phyloP scores from a whole-genome alignment of 1,140 invertebrate species.

The Conus ventricosus region DNA sequence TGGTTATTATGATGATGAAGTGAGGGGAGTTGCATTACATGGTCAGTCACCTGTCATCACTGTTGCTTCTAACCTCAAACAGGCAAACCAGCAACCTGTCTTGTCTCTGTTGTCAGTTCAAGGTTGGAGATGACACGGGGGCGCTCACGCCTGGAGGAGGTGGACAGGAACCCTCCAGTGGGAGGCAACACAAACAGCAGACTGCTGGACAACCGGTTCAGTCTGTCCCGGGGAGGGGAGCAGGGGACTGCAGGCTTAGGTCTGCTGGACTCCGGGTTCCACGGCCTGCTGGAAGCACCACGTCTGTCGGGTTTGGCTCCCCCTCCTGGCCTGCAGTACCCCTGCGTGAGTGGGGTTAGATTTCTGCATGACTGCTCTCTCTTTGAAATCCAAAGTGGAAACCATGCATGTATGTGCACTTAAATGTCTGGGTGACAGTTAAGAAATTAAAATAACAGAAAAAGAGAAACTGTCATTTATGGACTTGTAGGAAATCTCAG shows the following conservation, averaged over 20 bases:
- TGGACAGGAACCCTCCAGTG: constrained; percentile 11
- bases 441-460: background rate
- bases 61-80: too few species aligned
- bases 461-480: too few species aligned
- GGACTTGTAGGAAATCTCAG: too few species aligned
- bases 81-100: too few species aligned
- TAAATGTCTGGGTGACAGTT: background rate
- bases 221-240: background rate
- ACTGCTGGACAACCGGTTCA: constrained; percentile 5
- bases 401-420: too few species aligned
- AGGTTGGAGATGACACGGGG: constrained; percentile 38
- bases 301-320: constrained; percentile 31
- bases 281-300: constrained; percentile 46
- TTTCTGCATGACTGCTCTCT: too few species aligned
- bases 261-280: constrained; percentile 54
- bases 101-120: constrained; percentile 24
- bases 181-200: background rate
- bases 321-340: constrained; percentile 56
- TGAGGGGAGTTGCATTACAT: too few species aligned
- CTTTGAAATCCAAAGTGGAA: background rate
- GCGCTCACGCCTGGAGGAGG: constrained; percentile 33
- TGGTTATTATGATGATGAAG: too few species aligned
- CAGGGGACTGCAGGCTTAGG: background rate
- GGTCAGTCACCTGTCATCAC: too few species aligned
- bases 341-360: constrained; percentile 56